These are phyloP conservation scores for Mareca penelope DNA, from an alignment of 2,797 vertebrate species.

Conservation along the genomic window DNA sequence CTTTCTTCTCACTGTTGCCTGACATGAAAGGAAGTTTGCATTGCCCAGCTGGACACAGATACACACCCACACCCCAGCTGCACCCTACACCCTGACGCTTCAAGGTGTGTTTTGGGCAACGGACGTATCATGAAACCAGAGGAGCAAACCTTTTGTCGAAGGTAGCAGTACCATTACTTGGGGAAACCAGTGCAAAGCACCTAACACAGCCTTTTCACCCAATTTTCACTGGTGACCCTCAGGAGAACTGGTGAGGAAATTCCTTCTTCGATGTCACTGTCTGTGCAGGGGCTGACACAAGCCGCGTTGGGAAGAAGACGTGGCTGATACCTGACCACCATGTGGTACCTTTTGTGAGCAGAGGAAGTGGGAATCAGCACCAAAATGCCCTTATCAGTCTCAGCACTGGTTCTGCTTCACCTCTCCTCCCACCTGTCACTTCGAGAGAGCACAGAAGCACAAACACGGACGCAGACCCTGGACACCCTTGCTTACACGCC, in stretches of 20 bases:
- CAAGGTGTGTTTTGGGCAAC: not conserved
- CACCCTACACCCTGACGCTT: not conserved
- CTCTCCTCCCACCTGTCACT: not conserved
- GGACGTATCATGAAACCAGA: not conserved
- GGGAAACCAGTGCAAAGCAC: not conserved
- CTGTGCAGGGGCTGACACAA: fast-evolving
- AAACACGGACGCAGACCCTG: not conserved
- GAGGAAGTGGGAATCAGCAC: not conserved
- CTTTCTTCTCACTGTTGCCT: not conserved
- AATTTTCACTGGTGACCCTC: not conserved
- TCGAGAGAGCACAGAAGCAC: not conserved
- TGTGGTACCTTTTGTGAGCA: not conserved
- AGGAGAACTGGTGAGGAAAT: not conserved
- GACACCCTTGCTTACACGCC: not conserved
- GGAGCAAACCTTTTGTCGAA: not conserved
- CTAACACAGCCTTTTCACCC: not conserved
- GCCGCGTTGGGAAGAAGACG: fast-evolving
- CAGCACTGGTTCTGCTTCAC: not conserved
- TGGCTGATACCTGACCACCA: not conserved
- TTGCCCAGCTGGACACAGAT: fast-evolving
- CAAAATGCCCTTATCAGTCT: not conserved
- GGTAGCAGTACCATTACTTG: not conserved
- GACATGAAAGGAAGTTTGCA: not conserved
- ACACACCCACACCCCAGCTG: fast-evolving
- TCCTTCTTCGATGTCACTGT: fast-evolving